phyloP scores from a whole-genome alignment of 1,140 invertebrate species.

The Trichonephila clavata region DNA sequence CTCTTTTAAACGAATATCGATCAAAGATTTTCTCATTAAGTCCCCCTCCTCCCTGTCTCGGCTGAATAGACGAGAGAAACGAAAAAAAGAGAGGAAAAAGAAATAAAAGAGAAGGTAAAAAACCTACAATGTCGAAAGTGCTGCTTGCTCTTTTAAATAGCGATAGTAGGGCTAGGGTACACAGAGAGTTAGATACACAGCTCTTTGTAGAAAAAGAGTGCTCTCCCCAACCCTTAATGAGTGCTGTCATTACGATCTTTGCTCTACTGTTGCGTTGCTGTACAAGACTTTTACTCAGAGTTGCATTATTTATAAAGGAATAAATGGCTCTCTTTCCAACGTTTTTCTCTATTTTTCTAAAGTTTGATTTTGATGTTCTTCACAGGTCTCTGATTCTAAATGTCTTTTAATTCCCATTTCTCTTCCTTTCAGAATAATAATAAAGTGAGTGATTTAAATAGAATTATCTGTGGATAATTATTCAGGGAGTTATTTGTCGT shows the following conservation, averaged over 20 bases:
- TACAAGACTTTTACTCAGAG: conserved; percentile 10
- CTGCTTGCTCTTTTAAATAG: conserved; percentile 46
- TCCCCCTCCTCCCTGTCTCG: conserved; percentile 8
- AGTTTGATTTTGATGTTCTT: background rate
- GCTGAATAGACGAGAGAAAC: conserved; percentile 7
- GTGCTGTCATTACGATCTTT: background rate
- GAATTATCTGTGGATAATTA: no score
- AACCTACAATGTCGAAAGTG: conserved; percentile 14
- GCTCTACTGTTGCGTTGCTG: background rate
- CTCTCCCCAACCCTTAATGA: background rate
- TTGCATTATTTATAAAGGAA: conserved; percentile 37
- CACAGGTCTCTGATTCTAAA: background rate
- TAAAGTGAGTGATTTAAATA: no score
- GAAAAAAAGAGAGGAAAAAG: background rate
- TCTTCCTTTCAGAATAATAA: no score
- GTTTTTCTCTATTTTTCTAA: background rate
- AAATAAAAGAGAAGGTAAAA: conserved; percentile 5
- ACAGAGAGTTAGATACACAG: conserved; percentile 6
- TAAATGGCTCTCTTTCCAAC: conserved; percentile 21
- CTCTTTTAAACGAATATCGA: conserved; percentile 60
- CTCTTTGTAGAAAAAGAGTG: conserved; percentile 15
- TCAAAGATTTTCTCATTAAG: conserved; percentile 68
- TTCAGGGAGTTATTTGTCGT: no score
- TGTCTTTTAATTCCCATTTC: no score
- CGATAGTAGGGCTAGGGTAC: background rate